Evolutionary conservation across 2,888 invertebrate species (phyloP), one percentile per base, ranked within the genome.

Genomic region (Thalpophila matura): DNA sequence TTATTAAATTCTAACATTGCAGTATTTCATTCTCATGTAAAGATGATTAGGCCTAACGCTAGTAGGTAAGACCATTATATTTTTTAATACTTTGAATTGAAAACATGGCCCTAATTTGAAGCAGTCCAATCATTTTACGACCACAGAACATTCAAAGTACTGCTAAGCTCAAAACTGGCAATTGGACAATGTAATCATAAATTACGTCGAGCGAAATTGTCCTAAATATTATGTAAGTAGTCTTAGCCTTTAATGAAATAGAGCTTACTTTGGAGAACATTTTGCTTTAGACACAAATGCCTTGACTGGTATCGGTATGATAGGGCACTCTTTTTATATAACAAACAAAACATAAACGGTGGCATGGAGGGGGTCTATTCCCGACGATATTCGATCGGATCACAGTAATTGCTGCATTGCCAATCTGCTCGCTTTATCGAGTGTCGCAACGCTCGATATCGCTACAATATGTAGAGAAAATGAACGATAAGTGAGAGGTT

Each of bases 201-300:
- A 80, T 81, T 75, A 61, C 69, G 57, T 72, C 51, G 63, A 63
- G 74, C 77, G 74, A 74, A 82, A 78, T 83, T 84, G 79, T 82
- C 80, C 80, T 81, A 80, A 68, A 77, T 75, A 70, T 84, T 89
- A 85, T 76, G 79, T 82, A 88, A 89, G 67, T 69, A 75, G 59
- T 14, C 67, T 74, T 73, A 74, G 74, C 46, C 55, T 70, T 81
- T 72, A 82, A 82, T 76, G 75, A 78, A 70, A 62, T 78, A 73
- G 79, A 79, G 84, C 94, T 94, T 94, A 95, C 95, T 94, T 94
- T 94, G 78, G 91, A 90, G 89, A 89, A 93, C 95, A 95, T 95
- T 93, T 91, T 93, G 92, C 90, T 92, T 87, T 88, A 85, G 86
- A 88, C 82, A 89, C 92, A 89, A 91, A 89, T 89, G 87, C 86